phyloP scores from a whole-genome alignment of 2,888 invertebrate genomes.

The Herminia tarsipennalis region DNA sequence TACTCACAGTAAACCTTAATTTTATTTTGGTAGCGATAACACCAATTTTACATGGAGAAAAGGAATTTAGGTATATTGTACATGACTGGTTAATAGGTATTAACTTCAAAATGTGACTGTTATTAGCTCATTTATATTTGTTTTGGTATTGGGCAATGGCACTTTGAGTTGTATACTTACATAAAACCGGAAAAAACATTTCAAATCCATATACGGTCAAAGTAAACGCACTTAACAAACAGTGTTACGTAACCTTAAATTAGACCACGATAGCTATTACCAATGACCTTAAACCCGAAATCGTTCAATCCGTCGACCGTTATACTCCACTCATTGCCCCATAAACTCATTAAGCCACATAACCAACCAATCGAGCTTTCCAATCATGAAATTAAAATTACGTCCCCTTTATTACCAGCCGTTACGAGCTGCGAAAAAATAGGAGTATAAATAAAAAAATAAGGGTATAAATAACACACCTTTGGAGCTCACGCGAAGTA shows the following conservation, averaged over 20 bases:
- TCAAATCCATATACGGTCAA: background rate
- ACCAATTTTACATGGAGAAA: no score
- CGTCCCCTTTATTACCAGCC: slow-evolving; percentile 81
- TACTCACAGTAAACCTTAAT: no score
- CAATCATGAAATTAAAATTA: slow-evolving; percentile 85
- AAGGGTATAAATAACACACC: slow-evolving; percentile 85
- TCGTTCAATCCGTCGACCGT: slow-evolving; percentile 67
- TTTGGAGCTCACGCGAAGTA: slow-evolving; percentile 76
- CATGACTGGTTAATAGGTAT: no score
- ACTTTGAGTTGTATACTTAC: no score
- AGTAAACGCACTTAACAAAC: slow-evolving; percentile 15
- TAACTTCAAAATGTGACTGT: no score
- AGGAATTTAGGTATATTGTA: no score
- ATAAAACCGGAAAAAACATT: background rate
- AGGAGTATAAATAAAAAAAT: slow-evolving; percentile 84
- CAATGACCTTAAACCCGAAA: slow-evolving; percentile 57
- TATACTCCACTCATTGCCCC: slow-evolving; percentile 71
- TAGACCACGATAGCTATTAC: slow-evolving; percentile 32
- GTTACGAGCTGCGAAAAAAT: slow-evolving; percentile 86
- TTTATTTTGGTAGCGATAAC: no score
- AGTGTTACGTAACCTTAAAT: slow-evolving; percentile 32
- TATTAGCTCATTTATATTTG: no score
- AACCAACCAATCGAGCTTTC: slow-evolving; percentile 84
- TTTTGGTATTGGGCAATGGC: no score
- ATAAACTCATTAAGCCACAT: slow-evolving; percentile 84